Evolutionary conservation across 1,140 invertebrate genomes (phyloP).

Genomic region (Tetranychus urticae): DNA sequence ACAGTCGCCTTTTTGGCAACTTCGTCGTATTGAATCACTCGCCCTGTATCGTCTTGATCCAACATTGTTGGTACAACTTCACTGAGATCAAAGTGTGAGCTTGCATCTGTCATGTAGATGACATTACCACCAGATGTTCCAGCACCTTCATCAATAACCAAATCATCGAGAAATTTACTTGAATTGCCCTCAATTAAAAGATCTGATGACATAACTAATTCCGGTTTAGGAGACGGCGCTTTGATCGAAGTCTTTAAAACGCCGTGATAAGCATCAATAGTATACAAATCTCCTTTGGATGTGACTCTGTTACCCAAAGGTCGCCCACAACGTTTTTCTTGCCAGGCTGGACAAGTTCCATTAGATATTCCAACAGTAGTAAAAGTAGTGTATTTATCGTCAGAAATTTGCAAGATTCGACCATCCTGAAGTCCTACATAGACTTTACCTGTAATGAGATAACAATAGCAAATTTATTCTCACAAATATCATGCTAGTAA

Average conservation of each 20-base stretch:
- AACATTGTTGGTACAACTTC: not conserved
- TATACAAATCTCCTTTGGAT: conserved; percentile 39
- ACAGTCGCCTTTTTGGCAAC: conserved; percentile 1
- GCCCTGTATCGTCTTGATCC: conserved; percentile 3
- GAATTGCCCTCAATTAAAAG: not conserved
- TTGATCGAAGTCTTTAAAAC: not conserved
- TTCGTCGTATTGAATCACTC: conserved; percentile 3
- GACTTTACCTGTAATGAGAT: not conserved
- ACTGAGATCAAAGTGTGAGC: not conserved
- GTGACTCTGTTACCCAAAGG: conserved; percentile 51
- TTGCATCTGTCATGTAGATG: conserved; percentile 6
- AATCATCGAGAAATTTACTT: conserved; percentile 4
- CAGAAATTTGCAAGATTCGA: not conserved
- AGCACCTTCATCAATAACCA: not conserved
- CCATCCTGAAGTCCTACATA: not conserved
- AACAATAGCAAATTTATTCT: not conserved
- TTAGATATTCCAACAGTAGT: not conserved
- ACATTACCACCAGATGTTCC: conserved; percentile 7
- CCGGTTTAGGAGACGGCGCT: not conserved
- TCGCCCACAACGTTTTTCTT: conserved; percentile 41
- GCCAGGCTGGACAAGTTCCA: not conserved
- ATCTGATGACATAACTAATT: not conserved
- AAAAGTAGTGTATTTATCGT: not conserved
- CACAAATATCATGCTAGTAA: too few relatives aligned
- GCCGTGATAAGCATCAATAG: conserved; percentile 53